Percentiles rank a stretch among this genome's conserved stretches.
Conservation (phyloP, 2,113 vertebrate genomes). For the Cyprinodon variegatus region DNA sequence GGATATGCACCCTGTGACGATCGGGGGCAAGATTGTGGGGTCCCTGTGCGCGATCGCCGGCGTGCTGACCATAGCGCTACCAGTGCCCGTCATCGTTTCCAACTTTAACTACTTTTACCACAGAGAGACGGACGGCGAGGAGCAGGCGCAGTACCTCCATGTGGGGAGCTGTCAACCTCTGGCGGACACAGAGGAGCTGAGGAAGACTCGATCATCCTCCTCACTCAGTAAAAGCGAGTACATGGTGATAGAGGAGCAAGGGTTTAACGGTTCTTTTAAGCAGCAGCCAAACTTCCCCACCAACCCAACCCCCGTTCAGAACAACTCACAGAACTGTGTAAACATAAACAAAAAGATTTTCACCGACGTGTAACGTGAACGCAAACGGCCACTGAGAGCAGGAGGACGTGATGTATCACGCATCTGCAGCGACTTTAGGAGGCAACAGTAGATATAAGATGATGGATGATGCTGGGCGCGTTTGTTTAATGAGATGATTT, state of each 20-base stretch:
- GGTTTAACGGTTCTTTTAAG: constrained; percentile 89
- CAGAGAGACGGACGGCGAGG: constrained; percentile 95
- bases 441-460: constrained; percentile 15
- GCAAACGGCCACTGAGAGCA: constrained; percentile 23
- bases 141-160: constrained; percentile 95
- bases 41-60: constrained; percentile 96
- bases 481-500: constrained; percentile 43
- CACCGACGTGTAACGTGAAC: constrained; percentile 88
- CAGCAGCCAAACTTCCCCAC: constrained; percentile 86
- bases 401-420: constrained; percentile 26
- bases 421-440: constrained; percentile 48
- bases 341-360: constrained; percentile 97
- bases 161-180: constrained; percentile 95
- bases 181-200: constrained; percentile 88
- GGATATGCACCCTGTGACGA: constrained; percentile 97
- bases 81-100: constrained; percentile 97
- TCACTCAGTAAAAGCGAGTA: constrained; percentile 97
- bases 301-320: constrained; percentile 75
- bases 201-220: constrained; percentile 89
- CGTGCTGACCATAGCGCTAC: constrained; percentile 94
- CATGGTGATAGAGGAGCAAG: constrained; percentile 94
- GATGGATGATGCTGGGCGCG: neutral
- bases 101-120: constrained; percentile 99
- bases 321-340: constrained; percentile 90
- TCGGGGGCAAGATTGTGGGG: constrained; percentile 97